Evolutionary conservation across 2,113 vertebrate species (phyloP).

Genomic region (Uria lomvia): DNA sequence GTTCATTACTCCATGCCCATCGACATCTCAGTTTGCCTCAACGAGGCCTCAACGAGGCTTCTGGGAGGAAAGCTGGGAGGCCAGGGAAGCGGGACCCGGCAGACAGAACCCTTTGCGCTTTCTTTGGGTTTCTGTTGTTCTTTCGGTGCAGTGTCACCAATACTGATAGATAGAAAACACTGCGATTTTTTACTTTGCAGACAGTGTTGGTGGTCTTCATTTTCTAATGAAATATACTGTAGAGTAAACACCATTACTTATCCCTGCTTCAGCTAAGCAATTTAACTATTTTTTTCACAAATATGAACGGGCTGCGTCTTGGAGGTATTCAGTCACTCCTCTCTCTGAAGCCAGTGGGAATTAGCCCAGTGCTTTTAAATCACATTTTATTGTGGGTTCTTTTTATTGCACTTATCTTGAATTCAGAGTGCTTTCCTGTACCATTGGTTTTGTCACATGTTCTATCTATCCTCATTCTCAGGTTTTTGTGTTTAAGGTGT

Average conservation of each 20-base stretch:
- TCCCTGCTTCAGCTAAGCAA: background rate
- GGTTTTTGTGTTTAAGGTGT: background rate
- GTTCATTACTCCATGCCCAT: background rate
- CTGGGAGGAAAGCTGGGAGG: background rate
- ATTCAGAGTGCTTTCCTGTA: background rate
- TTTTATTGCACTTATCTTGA: background rate
- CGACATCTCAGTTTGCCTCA: background rate
- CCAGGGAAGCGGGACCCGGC: background rate
- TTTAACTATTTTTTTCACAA: background rate
- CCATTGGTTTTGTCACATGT: background rate
- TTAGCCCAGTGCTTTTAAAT: background rate
- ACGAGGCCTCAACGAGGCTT: background rate
- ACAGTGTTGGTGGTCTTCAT: background rate
- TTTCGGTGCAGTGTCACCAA: fast-evolving
- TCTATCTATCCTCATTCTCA: background rate
- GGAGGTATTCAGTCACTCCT: background rate
- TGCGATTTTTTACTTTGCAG: background rate
- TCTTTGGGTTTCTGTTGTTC: background rate
- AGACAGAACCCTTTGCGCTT: background rate
- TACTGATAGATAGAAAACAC: background rate
- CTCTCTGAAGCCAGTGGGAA: background rate
- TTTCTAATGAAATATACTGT: background rate
- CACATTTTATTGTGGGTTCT: background rate
- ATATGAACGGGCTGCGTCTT: background rate
- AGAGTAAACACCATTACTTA: background rate